Base-by-base conservation (phyloP, 2,797 vertebrate genomes). In the Anguilla marmorata region DNA sequence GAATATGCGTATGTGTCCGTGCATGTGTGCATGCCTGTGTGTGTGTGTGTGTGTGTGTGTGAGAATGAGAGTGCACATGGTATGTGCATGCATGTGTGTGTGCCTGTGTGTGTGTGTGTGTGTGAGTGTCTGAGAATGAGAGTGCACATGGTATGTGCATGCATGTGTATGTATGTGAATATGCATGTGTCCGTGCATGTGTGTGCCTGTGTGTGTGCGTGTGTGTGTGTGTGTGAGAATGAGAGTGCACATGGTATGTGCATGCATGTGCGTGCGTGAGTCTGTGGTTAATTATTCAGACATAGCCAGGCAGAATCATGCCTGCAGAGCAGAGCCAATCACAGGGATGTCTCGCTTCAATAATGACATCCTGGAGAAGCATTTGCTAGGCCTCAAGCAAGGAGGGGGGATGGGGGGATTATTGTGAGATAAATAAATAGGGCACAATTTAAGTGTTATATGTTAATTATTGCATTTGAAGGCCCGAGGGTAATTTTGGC, bases 381-480 rank as follows among this genome's bases (percentile, higher is more conserved):
- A 79, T 79, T 79, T 79, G 37, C 21, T 8, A 19, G 74, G 69
- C 8, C 69, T 74, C 7, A 21, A 74, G 30, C 69, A 30, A 74
- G 37, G 74, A 60, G 58, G 21, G 58, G 58, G 58, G 58, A 16
- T 9, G 14, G 74, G 14, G 14, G 12, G 37, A 45, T 12, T 74
- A 33, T 9, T 11, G 30, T 30, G 74, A 45, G 74, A 79, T 79
- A 41, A 79, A 45, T 45, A 79, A 79, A 79, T 79, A 79, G 37
- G 74, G 74, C 37, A 41, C 74, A 74, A 74, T 74, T 79, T 79
- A 41, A 79, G 33, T 79, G 74, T 74, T 74, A 30, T 37, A 12
- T 79, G 37, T 79, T 79, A 79, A 79, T 79, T 79, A 79, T 37
- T 79, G 37, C 45, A 79, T 79, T 79, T 79, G 4, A 24, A 19